Conservation (phyloP, 2,113 vertebrate species). For the Tenebrosternarchus preto region DNA sequence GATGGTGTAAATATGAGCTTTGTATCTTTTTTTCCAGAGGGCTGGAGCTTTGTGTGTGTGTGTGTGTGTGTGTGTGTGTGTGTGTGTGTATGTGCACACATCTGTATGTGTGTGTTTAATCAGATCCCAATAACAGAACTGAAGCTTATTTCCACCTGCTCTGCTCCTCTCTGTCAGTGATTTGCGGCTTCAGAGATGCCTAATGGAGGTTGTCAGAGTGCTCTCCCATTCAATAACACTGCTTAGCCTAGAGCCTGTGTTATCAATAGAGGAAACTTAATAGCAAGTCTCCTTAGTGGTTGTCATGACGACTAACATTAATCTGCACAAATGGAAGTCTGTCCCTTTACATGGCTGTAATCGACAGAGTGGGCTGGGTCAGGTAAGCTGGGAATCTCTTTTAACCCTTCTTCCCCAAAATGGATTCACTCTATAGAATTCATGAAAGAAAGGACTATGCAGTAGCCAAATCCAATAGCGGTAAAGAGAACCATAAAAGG, state of each 20-base stretch:
- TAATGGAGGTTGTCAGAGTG: slow-evolving; percentile 39
- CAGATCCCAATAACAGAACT: slow-evolving; percentile 26
- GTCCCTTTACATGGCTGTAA: slow-evolving; percentile 30
- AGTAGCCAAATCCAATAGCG: background rate
- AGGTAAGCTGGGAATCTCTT: slow-evolving; percentile 1
- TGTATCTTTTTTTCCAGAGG: slow-evolving; percentile 2
- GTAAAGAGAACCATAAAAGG: background rate
- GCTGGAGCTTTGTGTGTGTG: slow-evolving; percentile 5
- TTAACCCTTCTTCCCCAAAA: background rate
- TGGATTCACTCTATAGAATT: background rate
- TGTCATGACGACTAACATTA: slow-evolving; percentile 55
- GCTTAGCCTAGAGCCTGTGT: slow-evolving; percentile 21
- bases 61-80: background rate
- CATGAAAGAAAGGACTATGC: background rate
- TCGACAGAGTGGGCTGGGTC: slow-evolving; percentile 15
- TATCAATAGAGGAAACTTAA: slow-evolving; percentile 47
- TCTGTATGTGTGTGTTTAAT: slow-evolving; percentile 15
- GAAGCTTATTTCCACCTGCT: slow-evolving; percentile 33
- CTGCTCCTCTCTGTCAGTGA: slow-evolving; percentile 38
- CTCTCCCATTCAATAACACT: slow-evolving; percentile 44
- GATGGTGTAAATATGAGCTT: slow-evolving; percentile 5
- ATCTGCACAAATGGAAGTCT: slow-evolving; percentile 45
- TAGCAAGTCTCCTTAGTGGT: slow-evolving; percentile 47
- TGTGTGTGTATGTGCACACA: background rate
- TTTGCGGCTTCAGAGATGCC: slow-evolving; percentile 32